These are phyloP conservation scores for Monopterus albus DNA, from an alignment of 2,113 vertebrate species.

Conservation along the genomic window DNA sequence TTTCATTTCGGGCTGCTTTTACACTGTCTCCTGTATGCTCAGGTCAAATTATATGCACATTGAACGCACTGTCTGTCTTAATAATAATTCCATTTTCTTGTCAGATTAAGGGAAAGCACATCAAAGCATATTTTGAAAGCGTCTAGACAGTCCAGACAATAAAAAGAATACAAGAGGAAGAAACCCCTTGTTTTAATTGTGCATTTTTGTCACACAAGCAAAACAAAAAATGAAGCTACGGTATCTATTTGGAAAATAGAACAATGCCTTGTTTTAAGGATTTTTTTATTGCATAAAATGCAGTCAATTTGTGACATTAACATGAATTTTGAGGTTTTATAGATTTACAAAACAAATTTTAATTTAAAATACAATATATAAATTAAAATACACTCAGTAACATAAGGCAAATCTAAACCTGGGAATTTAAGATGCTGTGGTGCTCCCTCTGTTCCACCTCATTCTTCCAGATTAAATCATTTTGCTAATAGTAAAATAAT, in stretches of 20 bases:
- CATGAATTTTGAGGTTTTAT: too few relatives aligned
- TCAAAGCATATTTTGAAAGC: not conserved
- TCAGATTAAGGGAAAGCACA: not conserved
- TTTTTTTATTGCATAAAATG: too few relatives aligned
- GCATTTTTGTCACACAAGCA: constrained; percentile 1
- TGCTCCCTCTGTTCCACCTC: not conserved
- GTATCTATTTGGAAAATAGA: not conserved
- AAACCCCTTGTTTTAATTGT: constrained; percentile 37
- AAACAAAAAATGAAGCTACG: not conserved
- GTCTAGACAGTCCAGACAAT: constrained; percentile 47
- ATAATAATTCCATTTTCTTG: too few relatives aligned
- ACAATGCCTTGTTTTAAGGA: not conserved
- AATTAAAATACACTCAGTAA: not conserved
- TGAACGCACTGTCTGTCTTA: not conserved
- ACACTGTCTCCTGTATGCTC: not conserved
- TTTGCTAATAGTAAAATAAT: not conserved
- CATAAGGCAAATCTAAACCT: not conserved
- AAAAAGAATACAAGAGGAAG: constrained; percentile 6
- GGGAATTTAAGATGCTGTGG: not conserved
- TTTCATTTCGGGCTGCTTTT: not conserved
- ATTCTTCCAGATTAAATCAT: not conserved
- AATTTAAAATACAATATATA: not conserved
- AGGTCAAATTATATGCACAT: rapidly evolving
- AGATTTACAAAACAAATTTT: too few relatives aligned
- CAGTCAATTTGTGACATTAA: too few relatives aligned